Evolutionary conservation across 2,113 vertebrate genomes (phyloP), one percentile per base, ranked within the genome.

Genomic region (Perognathus longimembris): DNA sequence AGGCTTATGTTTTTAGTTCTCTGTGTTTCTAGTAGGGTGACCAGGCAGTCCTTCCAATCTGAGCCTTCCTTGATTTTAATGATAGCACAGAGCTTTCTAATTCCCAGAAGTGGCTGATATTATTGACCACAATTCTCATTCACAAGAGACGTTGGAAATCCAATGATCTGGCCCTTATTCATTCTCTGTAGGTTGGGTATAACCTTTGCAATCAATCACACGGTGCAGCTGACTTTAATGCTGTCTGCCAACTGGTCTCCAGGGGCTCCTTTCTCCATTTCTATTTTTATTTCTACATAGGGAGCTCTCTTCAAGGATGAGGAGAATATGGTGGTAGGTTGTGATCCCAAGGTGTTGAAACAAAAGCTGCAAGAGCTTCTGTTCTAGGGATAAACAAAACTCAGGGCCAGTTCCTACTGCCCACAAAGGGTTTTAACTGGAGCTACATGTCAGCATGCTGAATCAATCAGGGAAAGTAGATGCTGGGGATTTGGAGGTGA

Each of bases 281-380:
- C 90, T 92, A 59, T 86, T 94, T 96, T 93, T 89, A 86, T 92
- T 88, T 87, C 92, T 71, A 66, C 30, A 32, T 8, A n/a, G 28
- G 30, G 26, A 80, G 9, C 36, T 22, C 28, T 90, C 36, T 91
- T 34, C n/a, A 77, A 88, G 34, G 57, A 70, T 70, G 67, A 70
- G 61, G 85, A 71, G 30, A 84, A 22, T 84, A 38, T 73, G 76
- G 59, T 64, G 20, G n/a, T 57, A 26, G 66, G 30, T 74, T 92
- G 34, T 90, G 42, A 86, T 90, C 24, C 28, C 57, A 42, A 17
- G 63, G 5, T 34, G 17, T 21, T 74, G 57, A 86, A 85, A 85
- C 20, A 36, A 83, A 88, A 64, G 14, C 6, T 82, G 6, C 26
- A 79, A 91, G 61, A 18, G 24, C 28, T 89, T 14, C 75, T 67